Evolutionary conservation across 2,113 vertebrate species (phyloP).

Genomic region (Motacilla tschutschensis): DNA sequence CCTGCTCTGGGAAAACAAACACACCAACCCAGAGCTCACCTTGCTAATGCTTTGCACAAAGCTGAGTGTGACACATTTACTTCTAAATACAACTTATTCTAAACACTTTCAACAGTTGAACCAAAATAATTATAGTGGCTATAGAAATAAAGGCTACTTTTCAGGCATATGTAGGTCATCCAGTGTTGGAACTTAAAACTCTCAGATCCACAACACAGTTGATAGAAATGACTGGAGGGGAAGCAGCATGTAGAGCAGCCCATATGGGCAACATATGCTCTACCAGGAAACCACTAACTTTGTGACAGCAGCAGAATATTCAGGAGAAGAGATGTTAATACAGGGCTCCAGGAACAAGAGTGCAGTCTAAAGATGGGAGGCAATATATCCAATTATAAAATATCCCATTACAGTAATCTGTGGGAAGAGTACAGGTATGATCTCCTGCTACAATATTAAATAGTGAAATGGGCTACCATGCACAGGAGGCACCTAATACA

Average conservation of each 20-base stretch:
- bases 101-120: background rate
- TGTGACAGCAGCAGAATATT: conserved; percentile 38
- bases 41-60: background rate
- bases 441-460: background rate
- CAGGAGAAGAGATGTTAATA: conserved; percentile 17
- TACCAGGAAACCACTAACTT: conserved; percentile 38
- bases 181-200: conserved; percentile 20
- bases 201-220: conserved; percentile 19
- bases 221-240: conserved; percentile 37
- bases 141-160: background rate
- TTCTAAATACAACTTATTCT: background rate
- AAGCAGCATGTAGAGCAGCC: conserved; percentile 55
- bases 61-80: background rate
- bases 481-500: background rate
- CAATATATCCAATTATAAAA: conserved; percentile 9
- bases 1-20: background rate
- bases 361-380: conserved; percentile 10
- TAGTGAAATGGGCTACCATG: background rate
- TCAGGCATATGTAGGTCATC: conserved; percentile 30
- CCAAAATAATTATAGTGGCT: background rate
- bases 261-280: conserved; percentile 57
- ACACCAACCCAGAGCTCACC: background rate
- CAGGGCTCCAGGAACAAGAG: background rate
- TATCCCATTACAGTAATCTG: background rate
- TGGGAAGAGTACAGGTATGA: background rate